phyloP scores from a whole-genome alignment of 2,113 vertebrate species.

The Pelusios castaneus region DNA sequence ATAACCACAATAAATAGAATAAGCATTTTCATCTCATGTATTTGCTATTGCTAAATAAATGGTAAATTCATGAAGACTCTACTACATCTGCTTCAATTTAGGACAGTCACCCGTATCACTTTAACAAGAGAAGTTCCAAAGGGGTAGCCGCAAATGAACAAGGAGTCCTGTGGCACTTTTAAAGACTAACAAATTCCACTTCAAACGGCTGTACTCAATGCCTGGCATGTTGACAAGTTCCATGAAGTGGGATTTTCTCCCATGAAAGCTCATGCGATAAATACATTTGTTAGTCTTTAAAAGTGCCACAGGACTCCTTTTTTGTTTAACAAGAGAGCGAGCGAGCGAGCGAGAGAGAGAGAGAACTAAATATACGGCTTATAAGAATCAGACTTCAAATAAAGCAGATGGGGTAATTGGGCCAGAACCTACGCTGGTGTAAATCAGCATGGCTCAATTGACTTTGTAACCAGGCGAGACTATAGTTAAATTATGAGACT shows the following conservation, averaged over 20 bases:
- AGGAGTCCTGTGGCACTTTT: no score
- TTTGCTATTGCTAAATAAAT: neutral
- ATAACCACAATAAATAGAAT: constrained; percentile 22
- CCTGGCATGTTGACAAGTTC: no score
- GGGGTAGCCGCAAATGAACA: no score
- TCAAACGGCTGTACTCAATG: no score
- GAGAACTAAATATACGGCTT: neutral
- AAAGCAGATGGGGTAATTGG: neutral
- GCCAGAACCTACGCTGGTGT: neutral
- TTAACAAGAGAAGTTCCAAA: no score
- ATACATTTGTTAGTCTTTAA: no score
- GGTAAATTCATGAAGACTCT: neutral
- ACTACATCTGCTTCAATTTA: neutral
- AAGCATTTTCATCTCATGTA: constrained; percentile 13
- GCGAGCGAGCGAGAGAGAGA: neutral
- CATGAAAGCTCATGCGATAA: no score
- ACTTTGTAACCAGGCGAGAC: neutral
- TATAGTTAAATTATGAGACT: neutral
- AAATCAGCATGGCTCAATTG: neutral
- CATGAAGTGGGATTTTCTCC: no score
- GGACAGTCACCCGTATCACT: neutral
- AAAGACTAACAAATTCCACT: no score
- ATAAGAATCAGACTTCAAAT: neutral
- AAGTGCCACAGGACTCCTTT: no score
- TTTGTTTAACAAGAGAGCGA: neutral